A percentile compares a stretch with the other conserved stretches of the same genome.
These are phyloP conservation scores for Himantopus leucocephalus DNA, from an alignment of 2,113 vertebrate genomes.

Conservation along the genomic window DNA sequence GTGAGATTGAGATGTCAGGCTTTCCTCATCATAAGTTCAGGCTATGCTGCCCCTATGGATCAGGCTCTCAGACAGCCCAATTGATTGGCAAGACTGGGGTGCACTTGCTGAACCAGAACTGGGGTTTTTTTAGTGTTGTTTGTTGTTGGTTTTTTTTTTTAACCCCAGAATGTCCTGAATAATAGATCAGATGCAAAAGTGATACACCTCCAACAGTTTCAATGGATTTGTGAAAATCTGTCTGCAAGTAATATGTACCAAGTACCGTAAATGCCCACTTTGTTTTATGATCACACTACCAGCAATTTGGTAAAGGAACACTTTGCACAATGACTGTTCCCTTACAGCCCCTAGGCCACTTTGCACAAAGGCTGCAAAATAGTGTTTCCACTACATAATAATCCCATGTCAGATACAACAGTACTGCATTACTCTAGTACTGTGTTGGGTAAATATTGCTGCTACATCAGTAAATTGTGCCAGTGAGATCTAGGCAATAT, in stretches of 20 bases:
- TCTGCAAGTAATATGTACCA: not conserved
- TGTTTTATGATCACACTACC: not conserved
- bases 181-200: not conserved
- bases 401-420: not conserved
- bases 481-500: not conserved
- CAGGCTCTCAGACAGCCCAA: not conserved
- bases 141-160: not conserved
- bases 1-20: not conserved
- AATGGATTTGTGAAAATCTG: not conserved
- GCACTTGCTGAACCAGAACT: not conserved
- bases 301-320: not conserved
- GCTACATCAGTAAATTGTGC: not conserved
- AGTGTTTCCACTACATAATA: not conserved
- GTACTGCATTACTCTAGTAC: not conserved
- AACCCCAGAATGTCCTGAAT: not conserved
- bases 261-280: not conserved
- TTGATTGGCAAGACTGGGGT: not conserved
- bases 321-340: not conserved
- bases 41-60: not conserved
- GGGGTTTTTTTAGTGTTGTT: not conserved
- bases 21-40: not conserved
- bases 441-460: not conserved
- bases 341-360: not conserved
- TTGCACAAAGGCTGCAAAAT: not conserved
- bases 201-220: not conserved